These are phyloP conservation scores for Hypotaenidia okinawae DNA, from an alignment of 2,797 vertebrate species.

Conservation along the genomic window DNA sequence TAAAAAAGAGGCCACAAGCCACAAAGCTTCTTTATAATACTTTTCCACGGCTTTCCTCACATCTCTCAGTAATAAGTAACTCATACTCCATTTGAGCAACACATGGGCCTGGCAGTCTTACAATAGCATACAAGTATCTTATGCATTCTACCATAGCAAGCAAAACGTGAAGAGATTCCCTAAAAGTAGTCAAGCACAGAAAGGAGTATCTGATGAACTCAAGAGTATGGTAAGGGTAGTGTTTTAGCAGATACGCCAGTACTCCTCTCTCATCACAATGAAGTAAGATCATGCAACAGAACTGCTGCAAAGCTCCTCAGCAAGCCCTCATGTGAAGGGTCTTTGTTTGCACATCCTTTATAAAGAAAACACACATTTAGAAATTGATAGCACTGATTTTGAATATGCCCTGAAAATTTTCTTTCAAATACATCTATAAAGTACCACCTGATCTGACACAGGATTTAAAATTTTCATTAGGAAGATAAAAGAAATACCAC, in stretches of 20 bases:
- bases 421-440: neutral
- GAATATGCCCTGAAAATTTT: neutral
- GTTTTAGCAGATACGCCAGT: neutral
- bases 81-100: neutral
- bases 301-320: neutral
- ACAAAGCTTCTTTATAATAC: neutral
- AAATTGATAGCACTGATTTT: neutral
- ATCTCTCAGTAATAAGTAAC: neutral
- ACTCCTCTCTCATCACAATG: neutral
- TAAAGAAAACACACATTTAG: neutral
- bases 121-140: neutral
- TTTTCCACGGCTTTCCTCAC: neutral
- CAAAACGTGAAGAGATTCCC: neutral
- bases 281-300: neutral
- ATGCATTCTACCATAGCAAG: neutral
- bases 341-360: constrained; percentile 33
- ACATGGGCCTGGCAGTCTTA: neutral
- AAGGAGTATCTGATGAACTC: neutral
- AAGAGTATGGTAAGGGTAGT: neutral
- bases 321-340: neutral
- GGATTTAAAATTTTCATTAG: constrained; percentile 16
- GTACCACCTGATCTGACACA: neutral
- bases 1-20: neutral
- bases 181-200: neutral
- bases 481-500: constrained; percentile 34